Evolutionary conservation across 2,113 vertebrate species (phyloP).

Genomic region (Corydoras maculifer): DNA sequence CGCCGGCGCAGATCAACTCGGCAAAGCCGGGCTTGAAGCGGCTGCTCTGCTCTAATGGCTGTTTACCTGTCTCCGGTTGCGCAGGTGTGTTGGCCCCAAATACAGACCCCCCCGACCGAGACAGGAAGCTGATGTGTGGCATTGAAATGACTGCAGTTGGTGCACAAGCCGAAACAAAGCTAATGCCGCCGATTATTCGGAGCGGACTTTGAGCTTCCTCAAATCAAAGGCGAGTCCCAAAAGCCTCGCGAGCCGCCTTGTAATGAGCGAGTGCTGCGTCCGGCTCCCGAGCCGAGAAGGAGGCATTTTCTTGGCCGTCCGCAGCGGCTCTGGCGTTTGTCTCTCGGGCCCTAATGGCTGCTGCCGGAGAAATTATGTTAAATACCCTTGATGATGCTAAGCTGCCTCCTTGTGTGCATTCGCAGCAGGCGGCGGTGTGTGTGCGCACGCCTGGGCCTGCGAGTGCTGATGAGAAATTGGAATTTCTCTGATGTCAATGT

Average conservation of each 20-base stretch:
- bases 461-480: constrained; percentile 41
- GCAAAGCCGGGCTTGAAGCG: constrained; percentile 29
- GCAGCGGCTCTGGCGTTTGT: background rate
- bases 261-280: background rate
- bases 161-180: background rate
- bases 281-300: background rate
- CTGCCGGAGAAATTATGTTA: constrained; percentile 37
- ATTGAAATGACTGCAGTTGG: background rate
- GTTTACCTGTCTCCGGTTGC: constrained; percentile 36
- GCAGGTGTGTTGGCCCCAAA: constrained; percentile 36
- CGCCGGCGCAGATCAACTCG: constrained; percentile 20
- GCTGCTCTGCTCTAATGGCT: constrained; percentile 32
- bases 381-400: constrained; percentile 37
- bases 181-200: background rate
- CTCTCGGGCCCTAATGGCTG: constrained; percentile 30
- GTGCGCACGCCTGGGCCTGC: constrained; percentile 15
- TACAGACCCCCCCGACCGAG: constrained; percentile 16
- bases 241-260: background rate
- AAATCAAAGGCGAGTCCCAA: background rate
- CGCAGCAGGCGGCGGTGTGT: constrained; percentile 24
- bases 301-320: background rate
- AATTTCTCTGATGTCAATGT: constrained; percentile 56
- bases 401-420: constrained; percentile 21
- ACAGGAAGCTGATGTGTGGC: constrained; percentile 12
- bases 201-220: background rate